phyloP scores from a whole-genome alignment of 2,113 vertebrate genomes.

The Rhineura floridana region DNA sequence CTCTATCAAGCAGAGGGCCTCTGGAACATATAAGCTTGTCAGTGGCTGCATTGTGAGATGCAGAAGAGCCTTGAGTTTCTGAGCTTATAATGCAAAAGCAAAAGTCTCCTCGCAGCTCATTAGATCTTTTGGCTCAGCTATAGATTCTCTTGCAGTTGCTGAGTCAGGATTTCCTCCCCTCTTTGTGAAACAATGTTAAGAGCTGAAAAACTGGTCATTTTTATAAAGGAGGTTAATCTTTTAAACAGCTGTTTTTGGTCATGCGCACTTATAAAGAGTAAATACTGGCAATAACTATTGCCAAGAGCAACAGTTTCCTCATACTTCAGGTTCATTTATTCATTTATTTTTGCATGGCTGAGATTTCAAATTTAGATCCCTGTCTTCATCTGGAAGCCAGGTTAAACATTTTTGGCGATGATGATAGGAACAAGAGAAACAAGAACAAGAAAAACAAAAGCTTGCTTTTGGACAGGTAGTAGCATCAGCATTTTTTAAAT shows the following conservation, averaged over 20 bases:
- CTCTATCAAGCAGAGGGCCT: too few relatives aligned
- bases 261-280: constrained; percentile 35
- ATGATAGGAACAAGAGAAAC: neutral
- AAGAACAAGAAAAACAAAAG: neutral
- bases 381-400: constrained; percentile 41
- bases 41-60: neutral
- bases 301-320: constrained; percentile 35
- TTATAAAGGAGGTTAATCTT: constrained; percentile 60
- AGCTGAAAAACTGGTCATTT: constrained; percentile 49
- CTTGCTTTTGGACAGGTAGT: constrained; percentile 43
- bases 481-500: too few relatives aligned
- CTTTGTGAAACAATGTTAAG: constrained; percentile 36
- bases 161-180: constrained; percentile 4
- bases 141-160: neutral
- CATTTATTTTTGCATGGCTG: constrained; percentile 28
- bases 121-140: neutral
- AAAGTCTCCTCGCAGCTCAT: constrained; percentile 35
- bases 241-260: constrained; percentile 54
- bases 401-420: constrained; percentile 3
- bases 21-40: too few relatives aligned
- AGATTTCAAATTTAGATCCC: constrained; percentile 38
- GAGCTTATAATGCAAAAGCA: neutral
- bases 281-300: constrained; percentile 30
- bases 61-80: neutral
- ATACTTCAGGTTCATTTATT: neutral